Percentiles rank a stretch among this genome's conserved stretches.
phyloP scores from a whole-genome alignment of 2,797 vertebrate genomes.

The Acanthis flammea region DNA sequence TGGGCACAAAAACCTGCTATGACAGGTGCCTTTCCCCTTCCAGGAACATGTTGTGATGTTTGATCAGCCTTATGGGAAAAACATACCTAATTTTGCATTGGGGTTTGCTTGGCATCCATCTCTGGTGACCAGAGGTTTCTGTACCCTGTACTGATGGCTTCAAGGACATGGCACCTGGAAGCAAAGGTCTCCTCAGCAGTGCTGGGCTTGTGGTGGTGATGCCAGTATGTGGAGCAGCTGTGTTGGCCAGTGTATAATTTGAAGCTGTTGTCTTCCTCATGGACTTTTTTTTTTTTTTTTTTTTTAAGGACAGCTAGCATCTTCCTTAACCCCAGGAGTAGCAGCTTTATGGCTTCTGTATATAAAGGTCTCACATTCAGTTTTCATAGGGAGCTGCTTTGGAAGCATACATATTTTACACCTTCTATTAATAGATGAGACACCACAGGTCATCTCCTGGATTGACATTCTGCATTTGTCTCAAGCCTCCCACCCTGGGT shows the following conservation, averaged over 20 bases:
- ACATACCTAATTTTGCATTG: not conserved
- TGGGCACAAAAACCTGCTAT: not conserved
- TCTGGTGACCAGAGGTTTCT: not conserved
- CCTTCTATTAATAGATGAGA: not conserved
- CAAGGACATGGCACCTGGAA: not conserved
- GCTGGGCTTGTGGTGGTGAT: not conserved
- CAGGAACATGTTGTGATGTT: not conserved
- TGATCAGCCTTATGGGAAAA: not conserved
- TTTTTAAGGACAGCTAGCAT: not conserved
- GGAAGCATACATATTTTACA: not conserved
- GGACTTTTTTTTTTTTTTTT: not conserved
- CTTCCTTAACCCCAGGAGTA: not conserved
- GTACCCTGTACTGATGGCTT: not conserved
- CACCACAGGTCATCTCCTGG: not conserved
- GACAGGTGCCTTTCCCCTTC: not conserved
- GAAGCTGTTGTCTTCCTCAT: not conserved
- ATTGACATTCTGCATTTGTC: not conserved
- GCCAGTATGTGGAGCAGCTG: not conserved
- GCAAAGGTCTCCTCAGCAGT: fast-evolving
- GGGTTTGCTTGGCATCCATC: not conserved
- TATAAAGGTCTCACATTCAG: not conserved
- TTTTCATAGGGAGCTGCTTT: not conserved
- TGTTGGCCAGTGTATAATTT: not conserved
- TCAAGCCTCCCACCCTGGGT: not conserved
- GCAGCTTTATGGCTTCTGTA: not conserved